A percentile compares a stretch with the other conserved stretches of the same genome.
phyloP scores from a whole-genome alignment of 2,888 invertebrate genomes.

The Scotopteryx bipunctaria region DNA sequence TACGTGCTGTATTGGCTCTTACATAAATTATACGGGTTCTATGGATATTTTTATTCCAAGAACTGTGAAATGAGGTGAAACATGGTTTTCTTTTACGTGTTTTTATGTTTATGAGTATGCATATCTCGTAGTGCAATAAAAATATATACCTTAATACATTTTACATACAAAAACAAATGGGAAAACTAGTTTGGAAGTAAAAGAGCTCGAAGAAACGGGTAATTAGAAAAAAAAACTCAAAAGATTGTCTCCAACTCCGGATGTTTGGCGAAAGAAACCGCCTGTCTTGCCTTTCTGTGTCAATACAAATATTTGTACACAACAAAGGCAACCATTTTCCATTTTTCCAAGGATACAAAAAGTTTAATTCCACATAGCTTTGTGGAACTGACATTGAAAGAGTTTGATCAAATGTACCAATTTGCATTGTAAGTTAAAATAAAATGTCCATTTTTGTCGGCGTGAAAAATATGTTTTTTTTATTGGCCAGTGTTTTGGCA shows the following conservation, averaged over 20 bases:
- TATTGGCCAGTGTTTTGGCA: constrained; percentile 22
- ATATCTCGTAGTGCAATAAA: too few species aligned
- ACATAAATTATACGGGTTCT: constrained; percentile 12
- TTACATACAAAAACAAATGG: not conserved
- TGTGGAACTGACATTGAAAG: constrained; percentile 5
- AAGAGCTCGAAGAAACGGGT: not conserved
- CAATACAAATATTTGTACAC: not conserved
- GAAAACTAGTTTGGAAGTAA: not conserved
- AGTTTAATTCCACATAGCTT: constrained; percentile 10
- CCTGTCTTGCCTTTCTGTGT: not conserved
- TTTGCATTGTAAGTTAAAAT: constrained; percentile 19
- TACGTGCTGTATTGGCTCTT: constrained; percentile 14
- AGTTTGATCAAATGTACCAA: constrained; percentile 13
- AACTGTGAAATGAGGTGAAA: not conserved
- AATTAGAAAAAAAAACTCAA: not conserved
- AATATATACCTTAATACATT: not conserved
- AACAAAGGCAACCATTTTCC: constrained; percentile 5
- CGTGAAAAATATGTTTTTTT: constrained; percentile 18
- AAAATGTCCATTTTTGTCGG: constrained; percentile 18
- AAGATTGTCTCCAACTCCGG: not conserved
- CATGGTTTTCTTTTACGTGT: not conserved
- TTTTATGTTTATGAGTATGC: too few species aligned
- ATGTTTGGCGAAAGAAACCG: not conserved
- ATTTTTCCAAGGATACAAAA: not conserved
- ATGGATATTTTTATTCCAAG: not conserved